Base-by-base conservation (phyloP, 2,888 invertebrate species). In the Diarsia rubi region DNA sequence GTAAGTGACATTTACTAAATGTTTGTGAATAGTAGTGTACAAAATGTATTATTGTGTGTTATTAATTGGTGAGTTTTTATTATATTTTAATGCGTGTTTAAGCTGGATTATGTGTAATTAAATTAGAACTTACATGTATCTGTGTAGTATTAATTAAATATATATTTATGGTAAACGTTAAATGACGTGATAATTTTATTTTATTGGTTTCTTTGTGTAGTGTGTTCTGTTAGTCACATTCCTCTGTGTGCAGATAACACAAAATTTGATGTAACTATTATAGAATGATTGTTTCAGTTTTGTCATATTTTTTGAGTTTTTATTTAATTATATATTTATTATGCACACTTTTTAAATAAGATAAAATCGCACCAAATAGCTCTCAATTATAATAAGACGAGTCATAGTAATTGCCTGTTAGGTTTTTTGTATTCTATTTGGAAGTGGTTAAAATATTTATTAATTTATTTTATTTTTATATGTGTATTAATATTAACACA, bases 11-110 rank as follows among this genome's bases (percentile, higher is more conserved):
- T 90, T 92, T 88, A 92, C 87, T 90, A 90, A 88, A 86, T 83
- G 79, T 79, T 82, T 78, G 88, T 88, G 84, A 21, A 21, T 73
- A 76, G 69, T 75, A 73, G 72, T 83, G 82, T 72, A 78, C 21
- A 71, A 88, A 82, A 95, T 94, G 94, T 84, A 81, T 73, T 88
- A 89, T 82, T 89, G 84, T 88, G 84, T 88, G 69, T 80, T 89
- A 27, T 72, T 93, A 85, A 88, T 92, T 80, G 93, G 94, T 94
- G 82, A 93, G 94, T 92, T 87, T n/a, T 83, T 83, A 76, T 81
- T 82, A 69, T 21, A 65, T 65, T 78, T 45, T 83, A 78, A 87
- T 21, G 2, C 27, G 1, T 21, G 0, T 54, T 11, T 16, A 21
- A 0, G 6, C 2, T 27, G 24, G 2, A 21, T 42, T 68, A 21